phyloP scores from a whole-genome alignment of 2,797 vertebrate genomes.

The Erithacus rubecula region DNA sequence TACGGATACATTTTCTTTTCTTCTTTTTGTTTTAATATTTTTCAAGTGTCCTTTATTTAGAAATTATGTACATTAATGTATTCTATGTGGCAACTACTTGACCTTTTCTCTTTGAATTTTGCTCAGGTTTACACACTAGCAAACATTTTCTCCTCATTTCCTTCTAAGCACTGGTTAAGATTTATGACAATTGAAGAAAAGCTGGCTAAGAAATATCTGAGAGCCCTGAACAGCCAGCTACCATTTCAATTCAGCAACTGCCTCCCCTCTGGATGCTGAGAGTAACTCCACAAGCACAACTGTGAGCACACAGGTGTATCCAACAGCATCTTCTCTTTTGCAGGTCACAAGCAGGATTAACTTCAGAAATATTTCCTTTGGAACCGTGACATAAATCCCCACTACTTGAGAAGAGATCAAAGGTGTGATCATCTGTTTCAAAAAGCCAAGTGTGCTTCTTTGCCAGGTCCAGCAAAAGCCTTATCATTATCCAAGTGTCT shows the following conservation, averaged over 20 bases:
- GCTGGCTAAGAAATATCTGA: not conserved
- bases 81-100: not conserved
- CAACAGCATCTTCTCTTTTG: not conserved
- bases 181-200: not conserved
- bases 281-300: not conserved
- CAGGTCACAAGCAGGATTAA: not conserved
- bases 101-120: not conserved
- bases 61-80: not conserved
- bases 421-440: not conserved
- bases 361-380: not conserved
- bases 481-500: not conserved
- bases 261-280: not conserved
- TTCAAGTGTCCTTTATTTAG: not conserved
- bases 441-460: not conserved
- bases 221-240: not conserved
- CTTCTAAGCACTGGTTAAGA: not conserved
- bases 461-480: constrained; percentile 1
- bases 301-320: accelerated
- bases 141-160: not conserved
- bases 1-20: not conserved
- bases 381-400: not conserved
- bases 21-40: not conserved
- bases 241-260: not conserved
- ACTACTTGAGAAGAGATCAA: not conserved
- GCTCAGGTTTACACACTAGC: not conserved